Conservation (phyloP, 2,797 vertebrate species). For the Glyptemys insculpta region DNA sequence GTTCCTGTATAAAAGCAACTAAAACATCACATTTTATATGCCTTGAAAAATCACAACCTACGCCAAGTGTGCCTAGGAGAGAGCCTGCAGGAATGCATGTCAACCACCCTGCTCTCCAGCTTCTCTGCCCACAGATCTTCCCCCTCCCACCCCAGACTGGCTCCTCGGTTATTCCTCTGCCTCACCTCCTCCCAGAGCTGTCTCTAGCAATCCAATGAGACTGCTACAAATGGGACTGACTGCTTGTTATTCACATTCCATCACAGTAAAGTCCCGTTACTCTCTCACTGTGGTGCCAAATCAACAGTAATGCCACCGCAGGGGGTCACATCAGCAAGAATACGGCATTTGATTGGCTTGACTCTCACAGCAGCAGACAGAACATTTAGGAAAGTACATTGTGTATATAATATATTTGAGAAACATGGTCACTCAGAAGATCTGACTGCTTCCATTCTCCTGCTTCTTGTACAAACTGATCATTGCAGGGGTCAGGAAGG, state of each 20-base stretch:
- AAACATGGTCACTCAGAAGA: neutral
- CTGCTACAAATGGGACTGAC: fast-evolving
- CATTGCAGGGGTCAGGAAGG: neutral
- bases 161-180: neutral
- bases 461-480: neutral
- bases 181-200: neutral
- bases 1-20: fast-evolving
- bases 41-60: neutral
- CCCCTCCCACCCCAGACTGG: fast-evolving
- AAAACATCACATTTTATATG: neutral
- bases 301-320: neutral
- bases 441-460: neutral
- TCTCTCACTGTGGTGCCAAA: neutral
- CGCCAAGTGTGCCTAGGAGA: fast-evolving
- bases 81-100: fast-evolving
- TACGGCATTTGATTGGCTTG: neutral
- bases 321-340: neutral
- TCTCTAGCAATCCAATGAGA: neutral
- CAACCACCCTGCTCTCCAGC: neutral
- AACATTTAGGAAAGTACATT: neutral
- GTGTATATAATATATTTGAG: fast-evolving
- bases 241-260: neutral
- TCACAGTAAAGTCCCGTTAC: fast-evolving
- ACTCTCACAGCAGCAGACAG: neutral
- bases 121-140: neutral